A percentile compares a stretch with the other conserved stretches of the same genome.
phyloP scores from a whole-genome alignment of 2,113 vertebrate species.

The Parotia lawesii region DNA sequence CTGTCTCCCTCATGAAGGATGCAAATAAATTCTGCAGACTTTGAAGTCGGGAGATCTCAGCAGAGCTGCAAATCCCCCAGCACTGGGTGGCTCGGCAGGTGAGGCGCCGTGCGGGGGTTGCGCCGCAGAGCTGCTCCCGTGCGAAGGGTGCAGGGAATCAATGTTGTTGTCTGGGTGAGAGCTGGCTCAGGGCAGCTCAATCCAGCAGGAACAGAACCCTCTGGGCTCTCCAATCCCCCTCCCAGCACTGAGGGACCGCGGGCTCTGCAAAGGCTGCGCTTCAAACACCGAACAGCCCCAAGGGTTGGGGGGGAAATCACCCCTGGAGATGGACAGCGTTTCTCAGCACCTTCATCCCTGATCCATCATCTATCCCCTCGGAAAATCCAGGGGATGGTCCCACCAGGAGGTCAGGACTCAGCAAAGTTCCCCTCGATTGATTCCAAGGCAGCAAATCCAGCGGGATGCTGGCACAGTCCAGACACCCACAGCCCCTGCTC shows the following conservation, averaged over 20 bases:
- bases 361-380: rapidly evolving
- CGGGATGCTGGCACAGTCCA: rapidly evolving
- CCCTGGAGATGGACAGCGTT: rapidly evolving
- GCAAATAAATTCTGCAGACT: not conserved
- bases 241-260: not conserved
- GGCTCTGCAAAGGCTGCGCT: not conserved
- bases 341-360: not conserved
- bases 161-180: not conserved
- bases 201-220: not conserved
- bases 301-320: not conserved
- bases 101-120: not conserved
- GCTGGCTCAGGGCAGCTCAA: not conserved
- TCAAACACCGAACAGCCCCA: rapidly evolving
- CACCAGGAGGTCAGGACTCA: not conserved
- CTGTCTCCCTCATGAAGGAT: not conserved
- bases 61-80: not conserved
- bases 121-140: not conserved
- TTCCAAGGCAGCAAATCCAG: not conserved
- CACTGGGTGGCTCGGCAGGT: not conserved
- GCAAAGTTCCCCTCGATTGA: rapidly evolving
- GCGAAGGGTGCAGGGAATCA: not conserved
- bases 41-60: not conserved
- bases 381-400: not conserved
- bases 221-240: not conserved
- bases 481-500: not conserved